phyloP scores from a whole-genome alignment of 35 echinoderm and acorn worm genomes.

The Heliocidaris erythrogramma region DNA sequence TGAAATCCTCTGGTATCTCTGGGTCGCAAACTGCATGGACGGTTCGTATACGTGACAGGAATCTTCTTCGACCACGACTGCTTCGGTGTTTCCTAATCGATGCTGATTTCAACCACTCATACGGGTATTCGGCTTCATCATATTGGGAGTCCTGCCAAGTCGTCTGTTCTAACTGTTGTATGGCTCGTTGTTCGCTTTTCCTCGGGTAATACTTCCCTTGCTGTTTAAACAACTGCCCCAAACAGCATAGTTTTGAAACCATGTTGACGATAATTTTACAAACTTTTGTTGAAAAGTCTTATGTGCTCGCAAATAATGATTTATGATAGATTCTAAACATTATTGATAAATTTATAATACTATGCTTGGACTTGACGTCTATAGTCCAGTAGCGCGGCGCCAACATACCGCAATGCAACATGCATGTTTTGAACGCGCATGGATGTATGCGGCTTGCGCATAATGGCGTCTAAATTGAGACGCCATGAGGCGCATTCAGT shows the following conservation, averaged over 20 bases:
- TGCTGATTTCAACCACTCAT: not conserved
- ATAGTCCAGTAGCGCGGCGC: too few relatives aligned
- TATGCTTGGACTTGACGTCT: too few relatives aligned
- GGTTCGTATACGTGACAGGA: not conserved
- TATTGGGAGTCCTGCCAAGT: not conserved
- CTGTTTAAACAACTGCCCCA: not conserved
- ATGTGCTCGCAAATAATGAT: too few relatives aligned
- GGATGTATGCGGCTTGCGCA: not conserved
- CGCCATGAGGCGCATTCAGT: not conserved
- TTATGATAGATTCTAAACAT: too few relatives aligned
- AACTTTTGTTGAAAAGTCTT: too few relatives aligned
- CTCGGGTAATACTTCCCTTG: constrained; percentile 15
- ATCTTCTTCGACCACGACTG: not conserved
- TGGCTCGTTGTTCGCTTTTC: not conserved
- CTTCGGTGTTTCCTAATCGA: not conserved
- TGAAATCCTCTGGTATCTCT: not conserved
- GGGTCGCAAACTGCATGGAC: not conserved
- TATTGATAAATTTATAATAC: too few relatives aligned
- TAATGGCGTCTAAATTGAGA: not conserved
- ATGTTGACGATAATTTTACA: not conserved
- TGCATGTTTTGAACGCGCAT: not conserved
- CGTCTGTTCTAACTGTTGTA: not conserved
- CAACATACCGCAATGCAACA: too few relatives aligned
- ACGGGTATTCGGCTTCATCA: not conserved
- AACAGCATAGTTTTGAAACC: not conserved